A percentile compares a stretch with the other conserved stretches of the same genome.
phyloP scores from a whole-genome alignment of 2,113 vertebrate species.

The Dolichallabes microphthalmus region DNA sequence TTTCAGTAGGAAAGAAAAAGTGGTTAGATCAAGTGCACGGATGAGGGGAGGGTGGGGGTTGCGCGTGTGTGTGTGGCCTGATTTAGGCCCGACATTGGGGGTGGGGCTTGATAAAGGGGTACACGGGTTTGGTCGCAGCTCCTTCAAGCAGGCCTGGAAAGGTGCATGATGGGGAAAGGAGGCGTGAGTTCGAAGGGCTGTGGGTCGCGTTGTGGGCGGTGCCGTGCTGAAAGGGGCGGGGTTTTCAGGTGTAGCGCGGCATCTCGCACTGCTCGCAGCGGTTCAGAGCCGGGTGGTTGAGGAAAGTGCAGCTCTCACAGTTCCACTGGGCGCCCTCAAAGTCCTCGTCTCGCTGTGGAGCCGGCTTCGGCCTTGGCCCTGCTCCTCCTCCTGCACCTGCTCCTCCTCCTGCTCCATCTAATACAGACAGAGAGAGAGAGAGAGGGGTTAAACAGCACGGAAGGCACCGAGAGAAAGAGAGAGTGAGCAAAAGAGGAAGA shows the following conservation, averaged over 20 bases:
- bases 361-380: conserved; percentile 68
- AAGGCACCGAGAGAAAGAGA: neutral
- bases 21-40: conserved; percentile 64
- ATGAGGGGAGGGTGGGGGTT: conserved; percentile 46
- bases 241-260: conserved; percentile 92
- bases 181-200: conserved; percentile 31
- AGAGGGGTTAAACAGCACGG: neutral
- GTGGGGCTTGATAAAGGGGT: conserved; percentile 5
- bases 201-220: conserved; percentile 43
- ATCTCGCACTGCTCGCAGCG: conserved; percentile 99
- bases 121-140: conserved; percentile 56
- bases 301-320: conserved; percentile 98
- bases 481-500: neutral
- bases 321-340: conserved; percentile 97
- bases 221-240: conserved; percentile 47
- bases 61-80: neutral
- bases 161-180: neutral
- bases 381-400: conserved; percentile 37
- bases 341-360: conserved; percentile 88
- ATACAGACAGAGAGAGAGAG: neutral
- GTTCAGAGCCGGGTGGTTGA: conserved; percentile 97
- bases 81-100: neutral
- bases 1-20: conserved; percentile 53
- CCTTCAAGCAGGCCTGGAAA: conserved; percentile 62
- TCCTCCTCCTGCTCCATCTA: conserved; percentile 31